Conservation (phyloP, 2,888 invertebrate species). For the Galeopsomyia nigrocyanea region DNA sequence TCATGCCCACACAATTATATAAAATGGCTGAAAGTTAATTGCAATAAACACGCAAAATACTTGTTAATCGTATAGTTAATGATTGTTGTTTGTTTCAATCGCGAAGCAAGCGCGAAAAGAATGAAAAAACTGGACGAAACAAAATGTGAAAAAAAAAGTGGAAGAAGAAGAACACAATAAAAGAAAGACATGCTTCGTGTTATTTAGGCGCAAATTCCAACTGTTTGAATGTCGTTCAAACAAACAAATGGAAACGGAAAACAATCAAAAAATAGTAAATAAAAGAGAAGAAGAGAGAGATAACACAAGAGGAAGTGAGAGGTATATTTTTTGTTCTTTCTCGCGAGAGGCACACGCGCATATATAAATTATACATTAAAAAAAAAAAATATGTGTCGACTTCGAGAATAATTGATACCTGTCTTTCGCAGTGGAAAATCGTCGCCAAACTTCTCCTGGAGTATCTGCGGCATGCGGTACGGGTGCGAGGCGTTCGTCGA, state of each 20-base stretch:
- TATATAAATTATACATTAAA: too few relatives aligned
- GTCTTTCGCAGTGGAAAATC: constrained; percentile 96
- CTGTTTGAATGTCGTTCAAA: constrained; percentile 1
- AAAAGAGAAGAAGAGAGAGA: too few relatives aligned
- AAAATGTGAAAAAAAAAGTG: neutral
- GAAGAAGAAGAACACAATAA: neutral
- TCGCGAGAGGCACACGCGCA: constrained; percentile 9
- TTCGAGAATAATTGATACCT: constrained; percentile 73
- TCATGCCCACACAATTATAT: neutral
- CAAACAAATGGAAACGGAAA: neutral
- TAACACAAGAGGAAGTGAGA: too few relatives aligned
- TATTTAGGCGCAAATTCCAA: constrained; percentile 21
- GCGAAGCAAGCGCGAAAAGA: too few relatives aligned
- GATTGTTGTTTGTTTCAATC: constrained; percentile 30
- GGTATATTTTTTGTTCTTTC: too few relatives aligned
- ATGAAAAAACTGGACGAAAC: too few relatives aligned
- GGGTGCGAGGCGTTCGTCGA: constrained; percentile 75
- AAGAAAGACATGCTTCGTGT: constrained; percentile 34
- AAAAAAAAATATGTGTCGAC: neutral
- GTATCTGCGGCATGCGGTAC: constrained; percentile 78
- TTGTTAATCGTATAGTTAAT: too few relatives aligned
- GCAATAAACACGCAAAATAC: too few relatives aligned
- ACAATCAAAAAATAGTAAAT: too few relatives aligned
- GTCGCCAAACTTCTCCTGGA: constrained; percentile 74
- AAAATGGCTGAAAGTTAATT: neutral